Percentiles rank a stretch among this genome's conserved stretches.
Evolutionary conservation across 1,140 invertebrate genomes (phyloP).

Genomic region (Solen grandis): DNA sequence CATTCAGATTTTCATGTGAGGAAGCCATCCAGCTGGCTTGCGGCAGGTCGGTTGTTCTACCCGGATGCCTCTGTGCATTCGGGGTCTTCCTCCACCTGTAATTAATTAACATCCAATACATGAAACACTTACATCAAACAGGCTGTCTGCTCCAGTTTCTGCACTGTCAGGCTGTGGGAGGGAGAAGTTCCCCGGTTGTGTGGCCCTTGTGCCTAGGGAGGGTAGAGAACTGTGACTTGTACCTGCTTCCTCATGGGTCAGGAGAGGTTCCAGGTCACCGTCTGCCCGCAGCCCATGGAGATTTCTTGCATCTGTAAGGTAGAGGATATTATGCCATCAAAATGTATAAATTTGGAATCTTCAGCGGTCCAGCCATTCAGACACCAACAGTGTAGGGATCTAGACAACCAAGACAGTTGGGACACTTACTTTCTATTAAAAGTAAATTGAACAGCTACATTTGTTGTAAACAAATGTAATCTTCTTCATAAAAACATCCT

Average conservation of each 20-base stretch:
- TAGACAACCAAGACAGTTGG: neutral
- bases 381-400: neutral
- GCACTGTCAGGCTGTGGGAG: slow-evolving; percentile 91
- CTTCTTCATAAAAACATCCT: neutral
- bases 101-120: too few species aligned
- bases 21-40: too few species aligned
- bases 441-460: neutral
- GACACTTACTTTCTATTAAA: neutral
- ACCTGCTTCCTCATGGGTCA: slow-evolving; percentile 67
- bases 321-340: neutral
- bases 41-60: too few species aligned
- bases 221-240: slow-evolving; percentile 69
- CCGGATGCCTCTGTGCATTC: too few species aligned
- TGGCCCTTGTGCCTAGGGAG: slow-evolving; percentile 5
- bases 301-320: slow-evolving; percentile 67
- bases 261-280: slow-evolving; percentile 68
- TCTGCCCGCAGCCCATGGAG: slow-evolving; percentile 65
- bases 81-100: too few species aligned
- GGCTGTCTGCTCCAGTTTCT: slow-evolving; percentile 91
- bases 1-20: too few species aligned
- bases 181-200: slow-evolving; percentile 85
- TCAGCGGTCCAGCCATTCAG: neutral
- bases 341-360: neutral
- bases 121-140: slow-evolving; percentile 95
- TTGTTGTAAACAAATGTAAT: neutral